These are phyloP conservation scores for Silurus aristotelis DNA, from an alignment of 2,797 vertebrate species.

Conservation along the genomic window DNA sequence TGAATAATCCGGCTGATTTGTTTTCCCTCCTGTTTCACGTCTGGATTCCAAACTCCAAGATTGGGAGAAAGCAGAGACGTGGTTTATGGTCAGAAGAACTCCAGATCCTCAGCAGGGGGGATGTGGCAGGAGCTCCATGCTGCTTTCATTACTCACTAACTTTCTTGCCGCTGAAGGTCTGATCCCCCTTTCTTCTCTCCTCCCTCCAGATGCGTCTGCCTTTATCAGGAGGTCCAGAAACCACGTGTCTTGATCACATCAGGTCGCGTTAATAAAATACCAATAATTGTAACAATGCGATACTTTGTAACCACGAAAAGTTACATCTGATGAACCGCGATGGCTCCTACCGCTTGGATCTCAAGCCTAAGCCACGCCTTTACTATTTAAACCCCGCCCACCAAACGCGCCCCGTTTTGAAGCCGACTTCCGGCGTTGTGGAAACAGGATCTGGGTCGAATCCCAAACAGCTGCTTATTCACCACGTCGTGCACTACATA, in stretches of 20 bases:
- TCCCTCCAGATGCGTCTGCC: neutral
- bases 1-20: neutral
- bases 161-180: neutral
- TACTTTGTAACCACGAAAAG: neutral
- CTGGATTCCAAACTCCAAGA: neutral
- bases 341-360: neutral
- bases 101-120: conserved; percentile 14
- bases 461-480: neutral
- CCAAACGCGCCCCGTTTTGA: neutral
- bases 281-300: no score
- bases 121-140: conserved; percentile 40
- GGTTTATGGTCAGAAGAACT: neutral
- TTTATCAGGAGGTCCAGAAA: neutral
- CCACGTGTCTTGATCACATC: neutral
- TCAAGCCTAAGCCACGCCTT: neutral
- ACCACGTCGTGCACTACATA: conserved; percentile 2
- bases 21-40: neutral
- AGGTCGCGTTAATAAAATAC: neutral
- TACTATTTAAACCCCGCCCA: neutral
- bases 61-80: neutral
- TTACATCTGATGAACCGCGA: neutral
- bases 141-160: conserved; percentile 22
- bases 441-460: neutral
- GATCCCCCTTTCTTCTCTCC: neutral
- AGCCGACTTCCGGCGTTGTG: neutral